These are phyloP conservation scores for Larimichthys polyactis DNA, from an alignment of 2,113 vertebrate genomes.

Conservation along the genomic window DNA sequence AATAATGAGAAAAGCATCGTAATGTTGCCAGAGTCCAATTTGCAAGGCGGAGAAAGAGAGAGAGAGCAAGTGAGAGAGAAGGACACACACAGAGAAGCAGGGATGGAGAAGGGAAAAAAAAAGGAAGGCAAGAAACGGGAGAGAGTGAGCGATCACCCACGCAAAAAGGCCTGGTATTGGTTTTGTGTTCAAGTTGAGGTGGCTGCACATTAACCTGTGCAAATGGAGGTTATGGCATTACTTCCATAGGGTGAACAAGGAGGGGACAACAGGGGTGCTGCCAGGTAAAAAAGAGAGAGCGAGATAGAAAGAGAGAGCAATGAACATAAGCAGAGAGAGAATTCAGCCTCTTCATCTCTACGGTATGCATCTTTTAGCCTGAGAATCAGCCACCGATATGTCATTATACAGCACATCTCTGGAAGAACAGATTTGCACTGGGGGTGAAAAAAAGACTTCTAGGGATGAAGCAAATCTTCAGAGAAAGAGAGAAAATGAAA, in stretches of 20 bases:
- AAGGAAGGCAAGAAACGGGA: constrained; percentile 21
- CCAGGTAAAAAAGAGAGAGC: constrained; percentile 35
- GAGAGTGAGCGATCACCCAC: constrained; percentile 68
- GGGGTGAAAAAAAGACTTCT: constrained; percentile 38
- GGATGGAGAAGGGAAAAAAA: constrained; percentile 34
- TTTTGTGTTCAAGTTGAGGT: constrained; percentile 75
- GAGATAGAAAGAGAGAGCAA: neutral
- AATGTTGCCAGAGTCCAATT: constrained; percentile 78
- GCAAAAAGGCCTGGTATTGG: constrained; percentile 68
- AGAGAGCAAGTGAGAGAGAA: constrained; percentile 26
- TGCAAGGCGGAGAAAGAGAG: constrained; percentile 57
- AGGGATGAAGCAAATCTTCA: constrained; percentile 62
- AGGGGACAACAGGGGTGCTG: constrained; percentile 67
- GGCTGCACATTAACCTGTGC: constrained; percentile 84
- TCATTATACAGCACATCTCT: constrained; percentile 52
- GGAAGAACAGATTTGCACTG: constrained; percentile 44
- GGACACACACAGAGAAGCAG: neutral
- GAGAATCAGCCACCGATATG: constrained; percentile 26
- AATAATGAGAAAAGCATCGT: constrained; percentile 84
- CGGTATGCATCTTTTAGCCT: constrained; percentile 26
- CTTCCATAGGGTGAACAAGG: constrained; percentile 56
- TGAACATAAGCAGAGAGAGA: constrained; percentile 36
- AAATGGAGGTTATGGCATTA: constrained; percentile 82
- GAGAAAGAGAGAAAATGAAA: constrained; percentile 61
- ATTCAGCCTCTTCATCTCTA: constrained; percentile 26